Evolutionary conservation across 2,797 vertebrate species (phyloP).

Genomic region (Parauchenoglanis ngamensis): DNA sequence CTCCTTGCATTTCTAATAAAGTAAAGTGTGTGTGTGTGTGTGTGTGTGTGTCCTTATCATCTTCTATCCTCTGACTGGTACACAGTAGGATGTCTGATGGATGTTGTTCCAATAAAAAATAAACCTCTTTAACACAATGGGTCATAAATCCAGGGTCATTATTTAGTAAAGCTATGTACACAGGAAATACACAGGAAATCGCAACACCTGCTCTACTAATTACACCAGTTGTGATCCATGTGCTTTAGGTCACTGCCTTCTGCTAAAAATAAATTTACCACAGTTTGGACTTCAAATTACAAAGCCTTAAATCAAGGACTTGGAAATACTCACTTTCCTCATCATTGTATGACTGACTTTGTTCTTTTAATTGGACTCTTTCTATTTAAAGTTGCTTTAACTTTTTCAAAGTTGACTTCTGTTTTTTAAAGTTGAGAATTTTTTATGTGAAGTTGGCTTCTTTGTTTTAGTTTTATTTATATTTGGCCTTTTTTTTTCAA

Average conservation of each 20-base stretch:
- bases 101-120: not conserved
- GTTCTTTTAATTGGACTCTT: not conserved
- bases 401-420: not conserved
- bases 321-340: not conserved
- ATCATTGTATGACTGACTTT: not conserved
- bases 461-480: not conserved
- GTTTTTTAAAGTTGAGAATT: not conserved
- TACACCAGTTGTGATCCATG: not conserved
- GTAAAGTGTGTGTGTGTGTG: not conserved
- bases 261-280: not conserved
- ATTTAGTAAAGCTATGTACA: not conserved
- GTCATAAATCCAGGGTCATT: constrained; percentile 11
- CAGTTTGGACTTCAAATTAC: not conserved
- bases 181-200: not conserved
- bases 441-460: not conserved
- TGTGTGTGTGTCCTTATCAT: not conserved
- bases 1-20: not conserved
- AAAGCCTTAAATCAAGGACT: not conserved
- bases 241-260: not conserved
- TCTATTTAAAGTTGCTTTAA: not conserved
- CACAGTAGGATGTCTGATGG: not conserved
- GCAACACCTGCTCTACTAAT: not conserved
- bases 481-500: too few relatives aligned
- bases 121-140: constrained; percentile 6
- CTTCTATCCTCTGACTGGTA: not conserved